Base-by-base conservation (phyloP, 2,113 vertebrate genomes). In the Platycercus adscitus region DNA sequence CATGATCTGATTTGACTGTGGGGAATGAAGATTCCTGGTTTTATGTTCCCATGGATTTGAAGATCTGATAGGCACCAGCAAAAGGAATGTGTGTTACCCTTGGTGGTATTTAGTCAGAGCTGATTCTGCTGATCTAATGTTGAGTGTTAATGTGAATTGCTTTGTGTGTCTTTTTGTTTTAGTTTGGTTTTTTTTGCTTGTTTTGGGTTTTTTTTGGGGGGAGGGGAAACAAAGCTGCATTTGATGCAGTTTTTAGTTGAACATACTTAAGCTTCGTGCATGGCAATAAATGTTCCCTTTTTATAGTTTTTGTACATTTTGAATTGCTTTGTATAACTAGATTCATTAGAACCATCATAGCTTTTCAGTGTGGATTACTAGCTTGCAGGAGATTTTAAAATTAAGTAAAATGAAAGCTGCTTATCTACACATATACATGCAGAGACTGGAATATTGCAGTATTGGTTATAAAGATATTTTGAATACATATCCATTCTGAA, bases 41-140 rank as follows among this genome's bases (percentile, higher is more conserved):
- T 91, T 92, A 68, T 93, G 71, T 96, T 96, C 89, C 92, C 90
- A 60, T 97, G 97, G 95, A 98, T 96, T 92, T 91, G 95, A 98
- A 97, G 96, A 97, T 98, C 91, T 96, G 93, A 98, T 97, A 97
- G 97, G 97, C 97, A 98, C 98, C 98, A 98, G 98, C 98, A 98
- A 97, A 97, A 97, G 95, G 97, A 98, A 97, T 96, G 91, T 98
- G 97, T 95, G 65, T 95, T 97, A 96, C 68, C 87, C 86, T 96
- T 95, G 91, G 91, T 97, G 89, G 93, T 92, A 75, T 98, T 97
- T 96, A 93, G 94, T 94, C 93, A 97, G 95, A 97, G 91, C 71
- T 96, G 93, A 95, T 96, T 97, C 88, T 96, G 95, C 95, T 95
- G 93, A 97, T 91, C 91, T 95, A 41, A 96, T 97, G 75, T 97